These are phyloP conservation scores for Aix galericulata DNA, from an alignment of 2,113 vertebrate species.

Conservation along the genomic window DNA sequence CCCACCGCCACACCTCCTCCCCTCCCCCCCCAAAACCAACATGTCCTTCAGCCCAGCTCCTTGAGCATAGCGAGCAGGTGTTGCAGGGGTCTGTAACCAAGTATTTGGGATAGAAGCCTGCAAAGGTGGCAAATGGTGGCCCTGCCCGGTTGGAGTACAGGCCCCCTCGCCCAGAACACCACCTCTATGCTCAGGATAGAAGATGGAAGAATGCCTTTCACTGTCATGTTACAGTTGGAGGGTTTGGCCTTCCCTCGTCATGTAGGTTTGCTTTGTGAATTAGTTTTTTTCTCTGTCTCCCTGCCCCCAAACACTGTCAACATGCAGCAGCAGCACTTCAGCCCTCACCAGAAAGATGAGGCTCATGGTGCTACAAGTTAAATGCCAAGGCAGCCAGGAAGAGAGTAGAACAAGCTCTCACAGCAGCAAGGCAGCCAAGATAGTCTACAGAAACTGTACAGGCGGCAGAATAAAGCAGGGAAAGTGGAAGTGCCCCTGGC, in stretches of 20 bases:
- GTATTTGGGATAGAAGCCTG: neutral
- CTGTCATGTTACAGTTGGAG: neutral
- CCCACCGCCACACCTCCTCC: fast-evolving
- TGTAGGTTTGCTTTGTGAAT: neutral
- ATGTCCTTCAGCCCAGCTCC: neutral
- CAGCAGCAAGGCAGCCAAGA: slow-evolving; percentile 59
- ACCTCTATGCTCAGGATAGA: neutral
- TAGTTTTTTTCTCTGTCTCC: neutral
- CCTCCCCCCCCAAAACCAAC: neutral
- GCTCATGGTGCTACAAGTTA: neutral
- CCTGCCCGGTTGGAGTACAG: slow-evolving; percentile 12
- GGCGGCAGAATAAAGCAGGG: slow-evolving; percentile 53
- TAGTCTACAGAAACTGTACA: slow-evolving; percentile 46
- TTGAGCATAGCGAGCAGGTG: neutral
- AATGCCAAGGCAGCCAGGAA: slow-evolving; percentile 48
- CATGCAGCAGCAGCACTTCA: slow-evolving; percentile 35
- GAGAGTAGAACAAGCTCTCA: slow-evolving; percentile 28
- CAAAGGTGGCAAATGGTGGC: neutral
- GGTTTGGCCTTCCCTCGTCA: neutral
- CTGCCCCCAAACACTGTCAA: neutral
- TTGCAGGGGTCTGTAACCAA: neutral
- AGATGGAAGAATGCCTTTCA: neutral
- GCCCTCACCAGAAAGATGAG: neutral
- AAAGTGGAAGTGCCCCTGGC: slow-evolving; percentile 53
- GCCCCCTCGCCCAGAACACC: neutral